Percentiles rank a stretch among this genome's conserved stretches.
Evolutionary conservation across 2,113 vertebrate genomes (phyloP).

Genomic region (Solenodon paradoxus): DNA sequence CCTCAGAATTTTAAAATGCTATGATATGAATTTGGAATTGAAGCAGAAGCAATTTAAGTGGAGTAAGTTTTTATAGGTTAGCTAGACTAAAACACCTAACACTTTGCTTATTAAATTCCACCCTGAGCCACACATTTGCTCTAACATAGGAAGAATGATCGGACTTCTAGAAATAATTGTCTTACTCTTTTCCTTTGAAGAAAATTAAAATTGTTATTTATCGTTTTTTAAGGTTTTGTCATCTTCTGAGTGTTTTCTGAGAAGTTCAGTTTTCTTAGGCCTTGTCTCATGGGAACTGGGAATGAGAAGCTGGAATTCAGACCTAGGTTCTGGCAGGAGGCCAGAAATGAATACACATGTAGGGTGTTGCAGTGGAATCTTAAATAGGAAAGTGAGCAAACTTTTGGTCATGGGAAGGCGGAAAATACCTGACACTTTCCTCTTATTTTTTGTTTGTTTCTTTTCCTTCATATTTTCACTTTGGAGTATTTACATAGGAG

Average conservation of each 20-base stretch:
- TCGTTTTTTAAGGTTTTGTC: not conserved
- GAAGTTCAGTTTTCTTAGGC: conserved; percentile 61
- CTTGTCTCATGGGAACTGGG: conserved; percentile 81
- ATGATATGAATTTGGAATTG: not conserved
- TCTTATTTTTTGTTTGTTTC: conserved; percentile 40
- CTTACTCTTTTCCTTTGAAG: conserved; percentile 8
- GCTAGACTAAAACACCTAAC: not conserved
- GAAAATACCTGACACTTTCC: conserved; percentile 31
- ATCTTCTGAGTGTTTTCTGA: conserved; percentile 22
- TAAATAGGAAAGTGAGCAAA: conserved; percentile 47
- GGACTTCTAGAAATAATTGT: not conserved
- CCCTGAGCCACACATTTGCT: not conserved
- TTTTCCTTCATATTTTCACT: conserved; percentile 71
- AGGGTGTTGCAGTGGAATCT: conserved; percentile 46
- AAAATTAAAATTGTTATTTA: too few species aligned
- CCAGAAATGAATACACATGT: conserved; percentile 75
- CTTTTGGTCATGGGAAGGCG: not conserved
- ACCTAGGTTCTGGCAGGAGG: conserved; percentile 75
- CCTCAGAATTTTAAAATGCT: not conserved
- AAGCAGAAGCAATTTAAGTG: not conserved
- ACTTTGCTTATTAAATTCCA: not conserved
- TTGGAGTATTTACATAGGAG: conserved; percentile 76
- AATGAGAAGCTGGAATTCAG: conserved; percentile 83
- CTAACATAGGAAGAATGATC: not conserved
- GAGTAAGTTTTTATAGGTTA: not conserved